Evolutionary conservation across 1,140 invertebrate species (phyloP).

Genomic region (Solenopsis invicta): DNA sequence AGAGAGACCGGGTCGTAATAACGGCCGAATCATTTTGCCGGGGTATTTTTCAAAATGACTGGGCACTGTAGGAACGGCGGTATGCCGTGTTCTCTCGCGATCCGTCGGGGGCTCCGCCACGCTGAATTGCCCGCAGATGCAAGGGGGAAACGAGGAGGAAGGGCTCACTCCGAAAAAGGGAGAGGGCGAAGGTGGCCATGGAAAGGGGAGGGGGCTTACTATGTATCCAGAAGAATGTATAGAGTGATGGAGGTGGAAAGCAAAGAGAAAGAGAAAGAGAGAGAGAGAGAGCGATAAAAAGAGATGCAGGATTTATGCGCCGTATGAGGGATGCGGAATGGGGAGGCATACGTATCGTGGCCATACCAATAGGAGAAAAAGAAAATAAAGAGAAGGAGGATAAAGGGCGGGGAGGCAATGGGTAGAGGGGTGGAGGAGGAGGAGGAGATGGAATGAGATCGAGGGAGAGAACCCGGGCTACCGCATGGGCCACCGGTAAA

Average conservation of each 20-base stretch:
- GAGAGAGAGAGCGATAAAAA: constrained; percentile 11
- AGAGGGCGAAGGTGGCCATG: constrained; percentile 68
- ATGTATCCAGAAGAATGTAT: constrained; percentile 27
- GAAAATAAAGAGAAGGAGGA: constrained; percentile 47
- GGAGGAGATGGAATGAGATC: constrained; percentile 13
- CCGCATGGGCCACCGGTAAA: constrained; percentile 73
- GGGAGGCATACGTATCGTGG: constrained; percentile 62
- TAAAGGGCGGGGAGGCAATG: constrained; percentile 33
- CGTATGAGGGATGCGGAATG: constrained; percentile 36
- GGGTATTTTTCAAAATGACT: constrained; percentile 81
- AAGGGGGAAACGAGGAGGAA: constrained; percentile 66
- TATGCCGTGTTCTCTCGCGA: constrained; percentile 77
- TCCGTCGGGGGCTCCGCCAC: constrained; percentile 74
- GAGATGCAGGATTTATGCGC: constrained; percentile 12
- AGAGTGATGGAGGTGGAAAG: background rate
- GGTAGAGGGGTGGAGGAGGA: constrained; percentile 14
- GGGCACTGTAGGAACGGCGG: constrained; percentile 75
- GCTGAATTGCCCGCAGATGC: constrained; percentile 78
- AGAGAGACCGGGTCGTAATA: constrained; percentile 74
- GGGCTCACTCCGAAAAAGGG: constrained; percentile 44
- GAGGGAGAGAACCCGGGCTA: constrained; percentile 50
- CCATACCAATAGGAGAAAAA: constrained; percentile 59
- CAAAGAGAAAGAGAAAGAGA: background rate
- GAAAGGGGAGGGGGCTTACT: constrained; percentile 35
- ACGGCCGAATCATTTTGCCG: constrained; percentile 78